Conservation (phyloP, 1,140 invertebrate genomes). For the Listronotus bonariensis region DNA sequence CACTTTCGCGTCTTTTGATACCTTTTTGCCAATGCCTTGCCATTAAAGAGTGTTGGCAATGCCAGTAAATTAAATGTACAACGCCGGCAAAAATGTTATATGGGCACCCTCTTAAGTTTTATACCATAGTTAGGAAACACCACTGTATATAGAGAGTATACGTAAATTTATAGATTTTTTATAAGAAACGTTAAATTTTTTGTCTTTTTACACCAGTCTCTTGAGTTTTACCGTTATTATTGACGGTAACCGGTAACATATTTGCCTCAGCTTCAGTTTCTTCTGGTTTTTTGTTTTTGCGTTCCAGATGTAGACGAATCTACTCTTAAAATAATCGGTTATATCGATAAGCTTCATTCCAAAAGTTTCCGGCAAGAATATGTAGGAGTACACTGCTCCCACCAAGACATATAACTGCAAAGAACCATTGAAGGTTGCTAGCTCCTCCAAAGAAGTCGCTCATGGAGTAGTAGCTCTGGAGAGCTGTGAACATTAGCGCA, state of each 20-base stretch:
- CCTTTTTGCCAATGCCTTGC: too few species aligned
- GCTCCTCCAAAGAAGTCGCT: conserved; percentile 36
- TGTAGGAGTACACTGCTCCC: conserved; percentile 63
- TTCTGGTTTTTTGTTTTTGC: background rate
- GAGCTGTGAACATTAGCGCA: conserved; percentile 60
- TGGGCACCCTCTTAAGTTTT: too few species aligned
- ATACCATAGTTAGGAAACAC: too few species aligned
- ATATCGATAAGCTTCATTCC: conserved; percentile 70
- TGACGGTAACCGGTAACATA: conserved; percentile 16
- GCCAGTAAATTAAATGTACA: too few species aligned
- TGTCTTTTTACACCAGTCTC: conserved; percentile 17
- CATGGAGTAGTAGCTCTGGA: conserved; percentile 59
- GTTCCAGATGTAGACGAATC: conserved; percentile 51
- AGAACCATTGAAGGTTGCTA: conserved; percentile 62
- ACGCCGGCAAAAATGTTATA: too few species aligned
- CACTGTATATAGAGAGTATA: too few species aligned
- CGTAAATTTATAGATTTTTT: too few species aligned
- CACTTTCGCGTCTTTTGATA: too few species aligned
- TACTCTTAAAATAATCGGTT: conserved; percentile 63
- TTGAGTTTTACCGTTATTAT: conserved; percentile 12
- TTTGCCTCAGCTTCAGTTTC: conserved; percentile 4
- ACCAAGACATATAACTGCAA: conserved; percentile 65
- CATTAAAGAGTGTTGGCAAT: too few species aligned
- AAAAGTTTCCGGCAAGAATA: conserved; percentile 74
- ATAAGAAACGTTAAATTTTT: too few species aligned